Percentiles rank a stretch among this genome's conserved stretches.
phyloP scores from a whole-genome alignment of 2,113 vertebrate genomes.

The Athene noctua region DNA sequence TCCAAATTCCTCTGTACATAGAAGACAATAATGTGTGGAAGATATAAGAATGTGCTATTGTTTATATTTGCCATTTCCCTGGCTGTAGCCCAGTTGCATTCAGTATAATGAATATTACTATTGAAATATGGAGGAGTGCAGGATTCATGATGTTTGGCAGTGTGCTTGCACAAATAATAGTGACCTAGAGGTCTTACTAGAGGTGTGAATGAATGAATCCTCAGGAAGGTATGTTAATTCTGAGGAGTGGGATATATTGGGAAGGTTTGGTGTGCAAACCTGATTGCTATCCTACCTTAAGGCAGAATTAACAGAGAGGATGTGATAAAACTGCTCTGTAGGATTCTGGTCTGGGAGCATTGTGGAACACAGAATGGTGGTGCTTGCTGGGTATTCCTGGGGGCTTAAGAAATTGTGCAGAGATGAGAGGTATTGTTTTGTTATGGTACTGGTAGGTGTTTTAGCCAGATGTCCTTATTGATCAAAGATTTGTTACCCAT shows the following conservation, averaged over 20 bases:
- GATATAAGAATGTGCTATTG: neutral
- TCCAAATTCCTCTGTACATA: neutral
- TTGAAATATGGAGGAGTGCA: neutral
- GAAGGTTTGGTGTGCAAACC: neutral
- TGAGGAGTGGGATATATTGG: neutral
- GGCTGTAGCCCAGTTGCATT: neutral
- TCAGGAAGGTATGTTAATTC: neutral
- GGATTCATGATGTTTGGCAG: neutral
- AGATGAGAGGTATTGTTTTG: neutral
- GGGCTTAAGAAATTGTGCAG: neutral
- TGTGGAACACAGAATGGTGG: neutral
- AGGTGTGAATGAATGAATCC: neutral
- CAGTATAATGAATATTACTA: neutral
- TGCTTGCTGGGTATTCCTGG: neutral
- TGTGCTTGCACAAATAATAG: neutral
- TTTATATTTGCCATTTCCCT: neutral
- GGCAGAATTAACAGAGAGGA: neutral
- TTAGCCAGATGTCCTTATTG: neutral
- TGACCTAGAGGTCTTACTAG: neutral
- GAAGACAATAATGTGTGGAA: neutral
- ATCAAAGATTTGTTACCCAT: neutral
- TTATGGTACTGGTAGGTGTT: neutral
- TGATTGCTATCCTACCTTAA: accelerated
- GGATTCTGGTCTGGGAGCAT: neutral
- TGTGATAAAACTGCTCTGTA: neutral